Evolutionary conservation across 2,888 invertebrate genomes (phyloP).

Genomic region (Drosophila algonquin): DNA sequence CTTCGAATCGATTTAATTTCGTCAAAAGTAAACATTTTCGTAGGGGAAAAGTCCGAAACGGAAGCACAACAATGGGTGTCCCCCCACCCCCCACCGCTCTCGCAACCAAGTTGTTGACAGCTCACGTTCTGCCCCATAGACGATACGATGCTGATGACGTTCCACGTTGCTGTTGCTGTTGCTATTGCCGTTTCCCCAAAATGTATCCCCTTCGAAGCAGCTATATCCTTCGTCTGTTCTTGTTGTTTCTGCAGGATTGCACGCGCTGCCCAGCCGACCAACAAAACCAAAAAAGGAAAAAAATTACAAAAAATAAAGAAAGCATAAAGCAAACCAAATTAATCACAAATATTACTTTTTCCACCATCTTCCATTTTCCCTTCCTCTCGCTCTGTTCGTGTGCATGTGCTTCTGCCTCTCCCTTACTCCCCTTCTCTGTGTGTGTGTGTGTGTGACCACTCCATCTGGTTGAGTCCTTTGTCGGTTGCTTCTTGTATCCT

Average conservation of each 20-base stretch:
- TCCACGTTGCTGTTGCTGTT: constrained; percentile 31
- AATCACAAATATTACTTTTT: constrained; percentile 75
- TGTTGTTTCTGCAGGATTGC: constrained; percentile 56
- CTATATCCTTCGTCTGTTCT: constrained; percentile 20
- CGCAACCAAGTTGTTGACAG: constrained; percentile 71
- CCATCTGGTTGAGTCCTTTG: not conserved
- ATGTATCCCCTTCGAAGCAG: constrained; percentile 2
- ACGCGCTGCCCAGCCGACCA: constrained; percentile 65
- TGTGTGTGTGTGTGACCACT: constrained; percentile 12
- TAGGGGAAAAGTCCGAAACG: constrained; percentile 26
- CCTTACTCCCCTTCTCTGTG: not conserved
- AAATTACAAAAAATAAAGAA: constrained; percentile 22
- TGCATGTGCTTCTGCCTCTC: constrained; percentile 12
- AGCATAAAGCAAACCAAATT: constrained; percentile 65
- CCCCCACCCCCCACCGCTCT: constrained; percentile 6
- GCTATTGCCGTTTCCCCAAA: constrained; percentile 14
- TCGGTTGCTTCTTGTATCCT: not conserved
- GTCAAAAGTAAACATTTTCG: constrained; percentile 65
- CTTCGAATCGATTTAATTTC: constrained; percentile 71
- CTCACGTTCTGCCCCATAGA: constrained; percentile 62
- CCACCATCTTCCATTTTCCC: not conserved
- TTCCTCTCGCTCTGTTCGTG: constrained; percentile 5
- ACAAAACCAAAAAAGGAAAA: constrained; percentile 21
- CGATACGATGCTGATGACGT: constrained; percentile 62
- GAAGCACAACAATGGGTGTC: constrained; percentile 35